Base-by-base conservation (phyloP, 2,888 invertebrate genomes). In the Lycaena phlaeas region DNA sequence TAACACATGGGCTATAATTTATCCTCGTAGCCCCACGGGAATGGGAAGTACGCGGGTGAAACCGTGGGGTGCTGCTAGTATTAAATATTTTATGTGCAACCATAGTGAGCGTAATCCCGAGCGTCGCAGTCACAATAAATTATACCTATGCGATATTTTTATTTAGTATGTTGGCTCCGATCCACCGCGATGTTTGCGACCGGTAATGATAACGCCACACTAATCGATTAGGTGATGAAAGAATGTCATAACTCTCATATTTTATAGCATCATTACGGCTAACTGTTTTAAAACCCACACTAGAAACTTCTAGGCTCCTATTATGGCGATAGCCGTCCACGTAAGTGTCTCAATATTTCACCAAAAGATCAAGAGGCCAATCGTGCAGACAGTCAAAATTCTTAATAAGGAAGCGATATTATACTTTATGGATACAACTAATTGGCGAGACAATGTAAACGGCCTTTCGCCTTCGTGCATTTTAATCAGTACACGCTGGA, bases 81-180 rank as follows among this genome's bases (percentile, higher is more conserved):
- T n/a, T n/a, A n/a, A n/a, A n/a, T n/a, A n/a, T n/a, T 78, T 78
- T 75, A 79, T 71, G 72, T 84, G 79, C 79, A 81, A 76, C 69
- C 68, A 69, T 72, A 67, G 56, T n/a, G n/a, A 67, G 56, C 65
- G 61, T 65, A 59, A 67, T 73, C 75, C 65, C 63, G 56, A 55
- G 44, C 59, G 70, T n/a, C 65, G 64, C 61, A 78, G 73, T 66
- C 67, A 72, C 70, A 70, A 82, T 79, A 79, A 82, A 76, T 82
- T 79, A 78, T 71, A 69, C 61, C 27, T 40, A 40, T 40, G 69
- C 61, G 75, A 73, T 81, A 82, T 82, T 82, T 81, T 78, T 73
- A 72, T 73, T 65, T 63, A 60, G 58, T 61, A 66, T 64, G 56
- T 81, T 84, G 82, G 82, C 82, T 72, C 66, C 44, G 52, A 61